These are phyloP conservation scores for Habrosyne pyritoides DNA, from an alignment of 2,888 invertebrate species.

Conservation along the genomic window DNA sequence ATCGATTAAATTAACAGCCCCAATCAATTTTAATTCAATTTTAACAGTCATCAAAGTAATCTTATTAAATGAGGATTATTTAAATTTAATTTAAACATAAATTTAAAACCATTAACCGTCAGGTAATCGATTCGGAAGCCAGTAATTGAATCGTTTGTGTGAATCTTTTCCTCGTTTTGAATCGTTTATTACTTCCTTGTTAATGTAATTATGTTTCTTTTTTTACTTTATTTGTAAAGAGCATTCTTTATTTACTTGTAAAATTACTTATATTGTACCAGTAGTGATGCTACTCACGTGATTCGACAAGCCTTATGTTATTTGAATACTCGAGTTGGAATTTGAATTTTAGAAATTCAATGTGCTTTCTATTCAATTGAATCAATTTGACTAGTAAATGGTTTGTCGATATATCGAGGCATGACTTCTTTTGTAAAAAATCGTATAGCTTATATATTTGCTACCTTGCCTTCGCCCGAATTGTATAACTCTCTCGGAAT, in stretches of 20 bases:
- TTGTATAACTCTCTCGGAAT: too few relatives aligned
- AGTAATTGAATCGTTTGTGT: conserved; percentile 26
- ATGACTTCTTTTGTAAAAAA: neutral
- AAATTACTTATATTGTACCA: neutral
- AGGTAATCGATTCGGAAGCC: conserved; percentile 46
- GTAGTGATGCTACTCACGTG: neutral
- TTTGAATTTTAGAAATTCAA: neutral
- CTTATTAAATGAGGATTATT: neutral
- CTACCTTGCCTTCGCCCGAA: too few relatives aligned
- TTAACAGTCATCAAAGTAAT: conserved; percentile 19
- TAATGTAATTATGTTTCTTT: conserved; percentile 14
- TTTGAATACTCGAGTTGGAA: neutral
- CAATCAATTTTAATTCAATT: conserved; percentile 20
- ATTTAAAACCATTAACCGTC: conserved; percentile 27
- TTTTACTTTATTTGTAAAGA: conserved; percentile 11
- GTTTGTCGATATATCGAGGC: neutral
- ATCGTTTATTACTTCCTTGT: conserved; percentile 36
- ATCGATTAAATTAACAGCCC: conserved; percentile 14
- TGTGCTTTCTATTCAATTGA: neutral
- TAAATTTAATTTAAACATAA: conserved; percentile 11
- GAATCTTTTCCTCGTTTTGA: conserved; percentile 42
- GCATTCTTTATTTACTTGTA: conserved; percentile 2
- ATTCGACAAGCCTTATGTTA: neutral
- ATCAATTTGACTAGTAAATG: neutral
- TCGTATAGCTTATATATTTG: too few relatives aligned